Conservation (phyloP, 1,140 invertebrate genomes). For the Tetramorium simillimum region DNA sequence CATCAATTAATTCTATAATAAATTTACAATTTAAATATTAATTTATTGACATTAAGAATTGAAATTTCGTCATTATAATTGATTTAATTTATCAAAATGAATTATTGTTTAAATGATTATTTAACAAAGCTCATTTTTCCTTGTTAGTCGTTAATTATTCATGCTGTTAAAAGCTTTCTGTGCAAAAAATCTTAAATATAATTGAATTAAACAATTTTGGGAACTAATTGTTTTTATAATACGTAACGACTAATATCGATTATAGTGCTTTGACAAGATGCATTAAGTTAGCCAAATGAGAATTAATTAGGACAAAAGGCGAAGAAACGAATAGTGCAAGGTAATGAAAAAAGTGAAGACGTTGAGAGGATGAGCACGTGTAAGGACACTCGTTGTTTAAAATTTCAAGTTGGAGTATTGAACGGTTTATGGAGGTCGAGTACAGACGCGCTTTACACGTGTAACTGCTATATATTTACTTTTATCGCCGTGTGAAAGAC, state of each 20-base stretch:
- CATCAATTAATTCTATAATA: not conserved
- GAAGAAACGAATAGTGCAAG: conserved; percentile 26
- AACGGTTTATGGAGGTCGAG: conserved; percentile 73
- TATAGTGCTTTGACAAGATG: not conserved
- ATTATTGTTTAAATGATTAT: not conserved
- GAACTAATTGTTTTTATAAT: not conserved
- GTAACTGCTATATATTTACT: conserved; percentile 15
- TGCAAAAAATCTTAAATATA: conserved; percentile 5
- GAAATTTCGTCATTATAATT: not conserved
- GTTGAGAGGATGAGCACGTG: conserved; percentile 2
- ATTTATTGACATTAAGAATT: not conserved
- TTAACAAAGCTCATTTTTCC: no score
- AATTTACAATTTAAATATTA: not conserved
- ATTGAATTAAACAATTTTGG: not conserved
- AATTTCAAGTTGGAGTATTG: conserved; percentile 69
- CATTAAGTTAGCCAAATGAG: not conserved
- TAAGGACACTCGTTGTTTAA: conserved; percentile 52
- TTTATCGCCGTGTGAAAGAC: not conserved
- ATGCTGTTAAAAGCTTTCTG: not conserved
- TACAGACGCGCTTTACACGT: conserved; percentile 52
- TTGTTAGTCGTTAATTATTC: not conserved
- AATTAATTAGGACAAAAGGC: conserved; percentile 9
- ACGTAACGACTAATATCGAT: not conserved
- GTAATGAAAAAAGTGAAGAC: conserved; percentile 36
- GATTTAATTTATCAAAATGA: not conserved